Evolutionary conservation across 2,888 invertebrate genomes (phyloP).

Genomic region (Drosophila meridionalis): DNA sequence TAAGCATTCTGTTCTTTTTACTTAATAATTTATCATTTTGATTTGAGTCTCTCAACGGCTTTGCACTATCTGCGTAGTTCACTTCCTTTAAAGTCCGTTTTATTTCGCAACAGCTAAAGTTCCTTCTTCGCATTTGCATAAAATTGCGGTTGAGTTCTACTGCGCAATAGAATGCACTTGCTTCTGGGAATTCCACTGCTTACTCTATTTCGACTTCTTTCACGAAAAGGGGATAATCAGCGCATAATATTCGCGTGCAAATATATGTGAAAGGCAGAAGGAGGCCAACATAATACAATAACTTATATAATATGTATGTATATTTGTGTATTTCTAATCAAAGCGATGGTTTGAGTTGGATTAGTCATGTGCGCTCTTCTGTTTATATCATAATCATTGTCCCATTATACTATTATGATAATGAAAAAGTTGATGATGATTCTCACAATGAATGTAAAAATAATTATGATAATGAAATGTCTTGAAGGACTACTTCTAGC

Average conservation of each 20-base stretch:
- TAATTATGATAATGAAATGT: not conserved
- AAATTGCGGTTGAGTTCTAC: not conserved
- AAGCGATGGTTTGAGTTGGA: not conserved
- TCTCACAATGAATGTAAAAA: not conserved
- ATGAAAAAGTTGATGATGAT: not conserved
- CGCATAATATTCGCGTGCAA: not conserved
- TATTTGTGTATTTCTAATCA: not conserved
- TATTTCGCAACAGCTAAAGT: not conserved
- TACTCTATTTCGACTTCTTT: not conserved
- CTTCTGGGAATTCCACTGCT: not conserved
- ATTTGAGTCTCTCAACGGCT: not conserved
- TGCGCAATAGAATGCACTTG: not conserved
- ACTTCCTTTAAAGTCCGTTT: not conserved
- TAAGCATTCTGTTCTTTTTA: constrained; percentile 1
- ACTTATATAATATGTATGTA: not conserved
- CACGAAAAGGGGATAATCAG: not conserved
- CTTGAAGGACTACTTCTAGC: no score
- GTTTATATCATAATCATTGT: not conserved
- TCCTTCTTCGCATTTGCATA: not conserved
- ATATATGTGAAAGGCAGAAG: not conserved
- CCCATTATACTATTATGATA: not conserved
- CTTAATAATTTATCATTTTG: not conserved
- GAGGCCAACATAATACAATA: not conserved
- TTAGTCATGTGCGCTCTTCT: not conserved
- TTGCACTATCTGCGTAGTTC: not conserved